Base-by-base conservation (phyloP, 2,797 vertebrate species). In the Siniperca scherzeri region DNA sequence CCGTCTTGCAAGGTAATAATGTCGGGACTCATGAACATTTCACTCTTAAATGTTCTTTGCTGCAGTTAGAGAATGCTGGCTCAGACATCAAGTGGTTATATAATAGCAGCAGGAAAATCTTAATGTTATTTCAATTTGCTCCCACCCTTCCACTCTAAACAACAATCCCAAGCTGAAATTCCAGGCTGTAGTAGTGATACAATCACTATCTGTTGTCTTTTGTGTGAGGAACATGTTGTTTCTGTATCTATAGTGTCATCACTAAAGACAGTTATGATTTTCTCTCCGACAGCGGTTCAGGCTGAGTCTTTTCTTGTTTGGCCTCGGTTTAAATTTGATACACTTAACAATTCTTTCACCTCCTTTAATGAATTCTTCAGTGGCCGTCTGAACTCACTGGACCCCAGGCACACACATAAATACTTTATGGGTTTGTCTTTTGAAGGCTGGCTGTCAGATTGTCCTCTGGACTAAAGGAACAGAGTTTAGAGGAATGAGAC, bases 301-400 rank as follows among this genome's bases (percentile, higher is more conserved):
- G 66, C 81, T 76, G 68, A 88, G 87, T 79, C 82, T 85, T 90
- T 82, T 91, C 87, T 92, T 92, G 89, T 93, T 93, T 92, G 91
- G 92, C 91, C 91, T 93, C 78, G 81, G 92, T 94, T 93, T 92
- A 90, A 91, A 94, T 93, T 91, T 92, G 90, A 91, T 92, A 79
- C 91, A 92, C 93, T 93, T 94, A 94, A 93, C 93, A 93, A 92
- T 92, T 93, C 92, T 92, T 94, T 95, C 93, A 93, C 93, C 94
- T 93, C 90, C 89, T 95, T 91, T 95, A 96, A 95, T 95, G 94
- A 96, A 94, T 95, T 95, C 94, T 94, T 95, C 93, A 94, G 94
- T 94, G 94, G 91, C 94, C 93, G 92, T 93, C 94, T 94, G 93
- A 93, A 93, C 93, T 93, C 86, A 84, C 91, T 90, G 92, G 92